Base-by-base conservation (phyloP, 2,888 invertebrate genomes). In the Cepaea hortensis region DNA sequence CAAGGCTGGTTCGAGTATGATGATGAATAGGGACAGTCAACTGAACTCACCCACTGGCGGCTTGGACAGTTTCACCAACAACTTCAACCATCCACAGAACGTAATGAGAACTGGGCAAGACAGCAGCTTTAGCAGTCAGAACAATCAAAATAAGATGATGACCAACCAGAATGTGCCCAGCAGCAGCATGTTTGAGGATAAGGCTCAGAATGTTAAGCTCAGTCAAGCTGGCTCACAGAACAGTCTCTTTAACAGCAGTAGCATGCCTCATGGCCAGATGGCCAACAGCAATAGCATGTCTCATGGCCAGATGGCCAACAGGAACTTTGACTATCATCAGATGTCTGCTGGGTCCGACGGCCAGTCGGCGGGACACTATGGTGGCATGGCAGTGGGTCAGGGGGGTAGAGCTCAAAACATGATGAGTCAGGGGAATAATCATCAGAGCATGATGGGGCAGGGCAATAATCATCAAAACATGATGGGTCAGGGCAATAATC, bases 71-170 rank as follows among this genome's bases (percentile, higher is more conserved):
- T 62, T 35, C 7, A 65, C 84, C 35, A 75, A n/a, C 35, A 13
- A 13, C 4, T 11, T 11, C 9, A 48, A 48, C n/a, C 13, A 6
- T 62, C 23, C 55, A 4, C 75, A 76, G 76, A 84, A 46, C 77
- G 76, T 73, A 46, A 65, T 65, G 65, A 50, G 68, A 23, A 76
- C 35, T 62, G 20, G 20, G n/a, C 50, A 35, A 68, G 68, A 77
- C 7, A 65, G 11, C 77, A 48, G 11, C 46, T 62, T 65, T 3
- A 80, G 15, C 5, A 62, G 18, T 20, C 81, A 81, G 48, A 18
- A n/a, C 50, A 81, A 35, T 9, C 80, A 80, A 13, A 62, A 62
- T 65, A 50, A 72, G 82, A 82, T 82, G 73, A 82, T 82, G 82
- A 82, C 61, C 55, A 82, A 73, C 50, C 82, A 70, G 23, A 79